Evolutionary conservation across 2,888 invertebrate genomes (phyloP).

Genomic region (Cephus sareptanus): DNA sequence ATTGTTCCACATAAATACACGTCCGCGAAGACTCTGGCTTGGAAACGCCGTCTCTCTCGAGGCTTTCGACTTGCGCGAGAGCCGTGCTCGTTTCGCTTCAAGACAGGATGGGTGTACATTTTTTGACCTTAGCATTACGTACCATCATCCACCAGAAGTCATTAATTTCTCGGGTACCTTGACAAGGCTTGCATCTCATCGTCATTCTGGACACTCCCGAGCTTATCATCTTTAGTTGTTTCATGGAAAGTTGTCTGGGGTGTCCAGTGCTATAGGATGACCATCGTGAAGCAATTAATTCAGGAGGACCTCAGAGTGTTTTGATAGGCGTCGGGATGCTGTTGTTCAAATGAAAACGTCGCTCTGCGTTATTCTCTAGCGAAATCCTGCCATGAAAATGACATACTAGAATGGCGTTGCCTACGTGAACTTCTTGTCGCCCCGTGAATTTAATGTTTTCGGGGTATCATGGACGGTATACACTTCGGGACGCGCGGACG

Average conservation of each 20-base stretch:
- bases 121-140: neutral
- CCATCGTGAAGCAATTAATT: neutral
- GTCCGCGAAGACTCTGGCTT: slow-evolving; percentile 28
- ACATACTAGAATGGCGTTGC: neutral
- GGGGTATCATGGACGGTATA: slow-evolving; percentile 42
- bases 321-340: neutral
- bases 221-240: neutral
- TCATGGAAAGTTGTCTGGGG: neutral
- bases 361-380: neutral
- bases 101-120: neutral
- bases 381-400: neutral
- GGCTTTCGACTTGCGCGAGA: neutral
- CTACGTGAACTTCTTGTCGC: neutral
- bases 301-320: neutral
- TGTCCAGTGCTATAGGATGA: neutral
- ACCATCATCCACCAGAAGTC: neutral
- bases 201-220: neutral
- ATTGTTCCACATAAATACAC: slow-evolving; percentile 51
- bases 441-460: slow-evolving; percentile 18
- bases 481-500: slow-evolving; percentile 31
- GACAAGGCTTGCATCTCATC: neutral
- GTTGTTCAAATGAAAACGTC: neutral
- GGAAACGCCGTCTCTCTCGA: slow-evolving; percentile 4
- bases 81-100: neutral
- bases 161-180: neutral